A percentile compares a stretch with the other conserved stretches of the same genome.
phyloP scores from a whole-genome alignment of 2,797 vertebrate species.

The Stomatorhinus walkeri region DNA sequence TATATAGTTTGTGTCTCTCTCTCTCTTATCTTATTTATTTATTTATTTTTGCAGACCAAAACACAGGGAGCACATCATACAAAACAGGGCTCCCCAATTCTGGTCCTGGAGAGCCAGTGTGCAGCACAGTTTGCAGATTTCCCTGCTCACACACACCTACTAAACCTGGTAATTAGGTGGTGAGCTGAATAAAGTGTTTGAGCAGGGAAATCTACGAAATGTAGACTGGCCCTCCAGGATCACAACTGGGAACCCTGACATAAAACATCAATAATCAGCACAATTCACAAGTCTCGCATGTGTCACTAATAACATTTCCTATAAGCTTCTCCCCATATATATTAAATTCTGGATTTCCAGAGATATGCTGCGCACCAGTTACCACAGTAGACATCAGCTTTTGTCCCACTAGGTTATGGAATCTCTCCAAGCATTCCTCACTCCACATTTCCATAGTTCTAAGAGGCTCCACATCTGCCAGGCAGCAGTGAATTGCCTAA shows the following conservation, averaged over 20 bases:
- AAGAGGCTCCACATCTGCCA: constrained; percentile 66
- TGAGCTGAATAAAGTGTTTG: neutral
- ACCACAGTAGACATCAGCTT: constrained; percentile 58
- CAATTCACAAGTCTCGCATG: neutral
- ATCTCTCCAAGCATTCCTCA: constrained; percentile 58
- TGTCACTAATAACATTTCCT: neutral
- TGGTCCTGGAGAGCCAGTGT: neutral
- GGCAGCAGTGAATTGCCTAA: constrained; percentile 75
- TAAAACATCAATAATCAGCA: neutral
- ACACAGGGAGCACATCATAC: neutral
- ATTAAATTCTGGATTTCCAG: neutral
- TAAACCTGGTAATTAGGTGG: neutral
- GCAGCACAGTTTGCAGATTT: neutral
- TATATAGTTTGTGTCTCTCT: too few relatives aligned
- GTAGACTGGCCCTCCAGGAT: neutral
- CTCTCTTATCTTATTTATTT: too few relatives aligned
- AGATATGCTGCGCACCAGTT: constrained; percentile 41
- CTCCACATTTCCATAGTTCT: constrained; percentile 61
- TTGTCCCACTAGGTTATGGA: constrained; percentile 65
- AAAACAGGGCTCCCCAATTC: neutral
- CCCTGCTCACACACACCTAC: neutral
- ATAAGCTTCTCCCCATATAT: neutral
- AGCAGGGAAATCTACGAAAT: neutral
- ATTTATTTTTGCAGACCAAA: neutral
- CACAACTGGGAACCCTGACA: neutral